Base-by-base conservation (phyloP, 2,797 vertebrate species). In the Mormyrops attenuatus region DNA sequence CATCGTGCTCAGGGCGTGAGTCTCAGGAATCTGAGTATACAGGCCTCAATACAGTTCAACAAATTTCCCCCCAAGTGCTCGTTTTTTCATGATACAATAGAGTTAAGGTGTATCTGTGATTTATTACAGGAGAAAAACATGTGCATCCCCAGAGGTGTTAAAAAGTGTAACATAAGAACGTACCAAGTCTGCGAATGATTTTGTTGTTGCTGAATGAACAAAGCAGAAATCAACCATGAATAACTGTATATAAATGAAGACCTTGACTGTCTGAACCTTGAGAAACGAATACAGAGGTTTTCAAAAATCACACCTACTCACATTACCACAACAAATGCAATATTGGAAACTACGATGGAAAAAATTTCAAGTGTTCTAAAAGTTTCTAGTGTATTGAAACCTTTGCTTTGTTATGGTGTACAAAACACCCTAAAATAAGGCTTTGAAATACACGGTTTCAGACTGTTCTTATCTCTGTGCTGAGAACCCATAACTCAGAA, bases 181-280 rank as follows among this genome's bases (percentile, higher is more conserved):
- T 20, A 11, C 47, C 26, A n/a, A 85, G 22, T 63, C 50, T 89
- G 34, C 8, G 6, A 89, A 11, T 60, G 53, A 22, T 22, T 57
- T 50, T 53, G 84, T 53, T 85, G 84, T 87, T 41, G 85, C 85
- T 17, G 50, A 53, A 92, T 90, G 92, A 90, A 90, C 92, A 86
- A 90, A 92, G 90, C 92, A 91, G 88, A 91, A 60, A 90, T 38
- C 86, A 49, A 69, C 34, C 38, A 84, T 87, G 63, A 66, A 85
- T 57, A 63, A 52, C 34, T 63, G 13, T 57, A 60, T 87, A 53
- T 82, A 49, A 53, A 85, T 87, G 82, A 34, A 87, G 88, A 90
- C 69, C 88, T 89, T 80, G 77, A 88, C 41, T 57, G 53, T 22
- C 55, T 15, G 89, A 89, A 47, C 85, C 11, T 89, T 38, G 50